Base-by-base conservation (phyloP, 2,888 invertebrate species). In the Silvanus unidentatus region DNA sequence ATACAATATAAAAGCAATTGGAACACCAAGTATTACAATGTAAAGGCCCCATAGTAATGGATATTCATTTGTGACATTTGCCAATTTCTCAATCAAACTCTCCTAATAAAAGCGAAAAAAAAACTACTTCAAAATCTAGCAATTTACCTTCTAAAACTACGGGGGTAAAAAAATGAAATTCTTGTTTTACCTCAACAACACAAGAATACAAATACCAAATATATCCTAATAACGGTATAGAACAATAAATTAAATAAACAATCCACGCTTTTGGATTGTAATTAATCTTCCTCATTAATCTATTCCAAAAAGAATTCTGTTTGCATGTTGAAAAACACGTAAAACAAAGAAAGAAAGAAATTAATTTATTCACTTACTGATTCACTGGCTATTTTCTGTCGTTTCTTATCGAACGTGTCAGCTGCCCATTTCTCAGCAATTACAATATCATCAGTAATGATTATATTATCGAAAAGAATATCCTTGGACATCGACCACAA, bases 401-500 rank as follows among this genome's bases (percentile, higher is more conserved):
- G 79, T 66, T 97, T 97, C 47, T 91, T 75, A 47, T 83, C 81
- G 75, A 87, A 99, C 1, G 92, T 92, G 51, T 84, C 83, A 28
- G 77, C 76, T 1, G 96, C 88, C 82, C 88, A 96, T 42, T 82
- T 77, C 15, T 81, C 78, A 0, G 95, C 93, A 0, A 86, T 78
- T 1, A 72, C 73, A 45, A 80, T 73, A 62, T 90, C 86, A 68
- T 97, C 93, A 0, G 96, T 88, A 47, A 99, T 78, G 48, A 99
- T 76, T 43, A 99, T 77, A 74, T 98, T 98, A 75, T 99, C 99
- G 74, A 99, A 99, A 45, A 94, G 75, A 58, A 99, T 89, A 62
- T 84, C 80, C 49, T 90, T 87, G 0, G 94, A 92, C 94, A 99
- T 98, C 3, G 98, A 95, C 99, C 99, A 99, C 52, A 99, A 75